These are phyloP conservation scores for Poeciliopsis presidionis DNA, from an alignment of 2,797 vertebrate species.

Conservation along the genomic window DNA sequence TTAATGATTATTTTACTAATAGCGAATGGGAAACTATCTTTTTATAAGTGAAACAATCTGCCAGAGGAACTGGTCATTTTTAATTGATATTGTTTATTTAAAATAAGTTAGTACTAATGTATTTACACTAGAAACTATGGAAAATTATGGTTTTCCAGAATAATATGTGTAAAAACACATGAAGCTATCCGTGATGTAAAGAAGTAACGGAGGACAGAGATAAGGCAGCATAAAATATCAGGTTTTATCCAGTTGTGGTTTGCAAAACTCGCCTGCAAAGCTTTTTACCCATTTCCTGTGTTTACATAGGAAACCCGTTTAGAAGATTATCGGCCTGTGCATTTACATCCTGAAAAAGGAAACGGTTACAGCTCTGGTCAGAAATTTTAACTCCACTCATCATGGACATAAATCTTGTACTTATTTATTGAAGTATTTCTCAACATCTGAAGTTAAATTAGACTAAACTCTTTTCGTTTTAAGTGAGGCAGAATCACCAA, in stretches of 20 bases:
- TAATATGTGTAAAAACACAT: background rate
- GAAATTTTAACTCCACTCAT: background rate
- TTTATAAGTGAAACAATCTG: too few species aligned
- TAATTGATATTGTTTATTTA: too few species aligned
- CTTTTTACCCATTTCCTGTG: slow-evolving; percentile 5
- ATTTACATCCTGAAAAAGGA: background rate
- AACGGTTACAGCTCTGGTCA: background rate
- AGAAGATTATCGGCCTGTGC: background rate
- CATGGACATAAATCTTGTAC: background rate
- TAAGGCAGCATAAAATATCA: background rate
- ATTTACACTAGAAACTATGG: too few species aligned
- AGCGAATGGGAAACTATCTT: too few species aligned
- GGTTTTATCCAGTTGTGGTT: background rate
- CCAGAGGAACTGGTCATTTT: too few species aligned
- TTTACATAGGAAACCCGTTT: background rate
- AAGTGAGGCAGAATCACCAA: too few species aligned
- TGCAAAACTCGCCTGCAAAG: background rate
- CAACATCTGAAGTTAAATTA: too few species aligned
- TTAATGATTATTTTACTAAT: too few species aligned
- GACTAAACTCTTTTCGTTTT: too few species aligned
- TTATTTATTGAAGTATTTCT: background rate
- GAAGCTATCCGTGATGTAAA: background rate
- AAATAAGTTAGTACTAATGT: too few species aligned
- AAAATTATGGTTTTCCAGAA: too few species aligned
- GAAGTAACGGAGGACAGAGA: background rate